These are phyloP conservation scores for Lottia gigantea DNA, from an alignment of 2,888 invertebrate genomes.

Conservation along the genomic window DNA sequence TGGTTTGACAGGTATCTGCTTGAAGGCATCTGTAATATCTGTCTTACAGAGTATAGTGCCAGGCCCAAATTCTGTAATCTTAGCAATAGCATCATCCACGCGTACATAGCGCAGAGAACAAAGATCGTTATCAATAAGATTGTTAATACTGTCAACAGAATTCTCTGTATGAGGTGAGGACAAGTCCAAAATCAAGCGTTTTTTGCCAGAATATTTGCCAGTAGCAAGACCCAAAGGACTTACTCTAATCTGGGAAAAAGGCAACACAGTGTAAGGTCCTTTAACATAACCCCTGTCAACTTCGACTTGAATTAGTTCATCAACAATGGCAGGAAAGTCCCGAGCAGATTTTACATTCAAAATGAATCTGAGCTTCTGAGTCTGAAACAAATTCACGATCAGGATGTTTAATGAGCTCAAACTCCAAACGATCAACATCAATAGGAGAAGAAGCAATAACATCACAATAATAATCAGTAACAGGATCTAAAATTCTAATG, in stretches of 20 bases:
- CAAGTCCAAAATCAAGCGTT: slow-evolving; percentile 34
- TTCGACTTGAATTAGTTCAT: slow-evolving; percentile 25
- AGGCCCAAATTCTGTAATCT: slow-evolving; percentile 21
- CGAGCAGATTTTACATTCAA: slow-evolving; percentile 28
- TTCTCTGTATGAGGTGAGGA: slow-evolving; percentile 30
- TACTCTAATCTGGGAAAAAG: slow-evolving; percentile 29
- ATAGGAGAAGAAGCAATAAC: neutral
- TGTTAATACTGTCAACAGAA: slow-evolving; percentile 25
- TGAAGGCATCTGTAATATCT: slow-evolving; percentile 33
- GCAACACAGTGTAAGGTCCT: slow-evolving; percentile 26
- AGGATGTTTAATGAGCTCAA: neutral
- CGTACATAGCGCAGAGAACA: slow-evolving; percentile 29
- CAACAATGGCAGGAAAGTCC: slow-evolving; percentile 20
- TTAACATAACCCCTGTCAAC: slow-evolving; percentile 28
- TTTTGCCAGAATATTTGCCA: slow-evolving; percentile 32
- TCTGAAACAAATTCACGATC: slow-evolving; percentile 9
- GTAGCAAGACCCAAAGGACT: slow-evolving; percentile 29
- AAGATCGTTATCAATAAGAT: slow-evolving; percentile 34
- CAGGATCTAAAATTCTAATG: too few species aligned
- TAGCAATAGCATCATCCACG: slow-evolving; percentile 34
- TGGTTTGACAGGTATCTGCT: slow-evolving; percentile 23
- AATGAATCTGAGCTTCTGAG: neutral
- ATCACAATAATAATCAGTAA: too few species aligned
- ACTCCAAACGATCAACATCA: neutral
- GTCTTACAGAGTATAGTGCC: slow-evolving; percentile 27